Base-by-base conservation (phyloP, 2,797 vertebrate species). In the Enteromius thamalakanensis region DNA sequence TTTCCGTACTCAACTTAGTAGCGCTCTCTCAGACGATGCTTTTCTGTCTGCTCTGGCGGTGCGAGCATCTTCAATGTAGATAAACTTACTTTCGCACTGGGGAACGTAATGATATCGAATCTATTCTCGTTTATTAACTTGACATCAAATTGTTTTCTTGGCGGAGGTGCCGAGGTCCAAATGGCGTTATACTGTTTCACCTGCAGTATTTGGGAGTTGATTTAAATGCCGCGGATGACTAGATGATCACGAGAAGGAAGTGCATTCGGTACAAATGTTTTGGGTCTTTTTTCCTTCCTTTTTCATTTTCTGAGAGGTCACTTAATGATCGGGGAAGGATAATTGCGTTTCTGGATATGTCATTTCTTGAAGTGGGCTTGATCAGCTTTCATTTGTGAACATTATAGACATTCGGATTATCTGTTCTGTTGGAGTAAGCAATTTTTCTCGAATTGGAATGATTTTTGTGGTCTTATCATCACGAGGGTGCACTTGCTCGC, bases 141-240 rank as follows among this genome's bases (percentile, higher is more conserved):
- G 19, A 78, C 71, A 42, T 81, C 72, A 49, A 68, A 17, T 42
- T 81, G 74, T 78, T 78, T 55, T 67, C 45, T 65, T 77, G 85
- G 87, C 90, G 93, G 93, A 94, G 92, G 87, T 92, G 89, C 90
- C 89, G 90, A 90, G 89, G 82, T 91, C 82, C 89, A 88, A 86
- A 87, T 86, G 88, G 86, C 83, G 91, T 84, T 84, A 81, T 75
- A 37, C 76, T 81, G 71, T 76, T 90, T 42, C 87, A 91, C 90
- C 92, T 92, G 91, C 90, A 87, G 85, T 88, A 71, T 87, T 89
- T 89, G 93, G 93, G 93, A 93, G 92, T 93, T 87, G 85, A 93
- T 80, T 91, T 87, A 92, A 90, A 89, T 89, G 68, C 82, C 72
- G 76, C 80, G 91, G 91, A 92, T 92, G 90, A 71, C 77, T 85